Evolutionary conservation across 35 echinoderm and acorn worm species (phyloP), one percentile per base, ranked within the genome.

Genomic region (Apostichopus japonicus): DNA sequence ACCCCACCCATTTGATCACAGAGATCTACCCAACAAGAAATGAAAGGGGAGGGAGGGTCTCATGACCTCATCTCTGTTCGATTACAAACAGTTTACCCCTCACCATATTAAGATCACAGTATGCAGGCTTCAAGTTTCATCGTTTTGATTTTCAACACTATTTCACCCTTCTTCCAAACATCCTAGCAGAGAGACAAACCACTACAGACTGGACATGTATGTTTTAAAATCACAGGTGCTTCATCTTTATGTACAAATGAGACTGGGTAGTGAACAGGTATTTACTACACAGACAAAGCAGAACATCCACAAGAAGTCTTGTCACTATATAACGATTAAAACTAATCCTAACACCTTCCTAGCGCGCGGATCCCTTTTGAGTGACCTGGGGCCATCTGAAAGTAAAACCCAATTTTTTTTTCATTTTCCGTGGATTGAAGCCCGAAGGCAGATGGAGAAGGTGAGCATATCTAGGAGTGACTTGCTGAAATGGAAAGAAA

Each of bases 401-500:
- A 89, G 86, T 89, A 89, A 89, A 65, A 89, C 86, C 86, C 54
- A 10, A 87, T 56, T 53, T 24, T 83, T 83, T 54, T 72, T 72
- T 89, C 62, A 89, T 72, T 89, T 89, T 89, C 86, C 52, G 1
- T 65, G 61, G 59, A 89, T 89, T 71, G 86, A 6, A 75, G 17
- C 86, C 86, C 63, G 1, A 16, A 89, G 86, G 86, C 86, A 89
- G 86, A 63, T 89, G 24, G 6, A 72, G 61, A 89, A 54, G 63
- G 67, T 73, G 86, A 89, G 86, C 19, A 67, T 89, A 72, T 73
- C 44, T 59, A 63, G 59, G 86, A 89, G 86, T 89, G 86, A 65
- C 86, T 89, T 72, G 24, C 61, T 73, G 86, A 89, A 89, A 89
- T 89, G 86, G 86, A 89, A 89, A 89, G 86, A 89, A 89, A 89